phyloP scores from a whole-genome alignment of 2,113 vertebrate genomes.

The Dissostichus mawsoni region DNA sequence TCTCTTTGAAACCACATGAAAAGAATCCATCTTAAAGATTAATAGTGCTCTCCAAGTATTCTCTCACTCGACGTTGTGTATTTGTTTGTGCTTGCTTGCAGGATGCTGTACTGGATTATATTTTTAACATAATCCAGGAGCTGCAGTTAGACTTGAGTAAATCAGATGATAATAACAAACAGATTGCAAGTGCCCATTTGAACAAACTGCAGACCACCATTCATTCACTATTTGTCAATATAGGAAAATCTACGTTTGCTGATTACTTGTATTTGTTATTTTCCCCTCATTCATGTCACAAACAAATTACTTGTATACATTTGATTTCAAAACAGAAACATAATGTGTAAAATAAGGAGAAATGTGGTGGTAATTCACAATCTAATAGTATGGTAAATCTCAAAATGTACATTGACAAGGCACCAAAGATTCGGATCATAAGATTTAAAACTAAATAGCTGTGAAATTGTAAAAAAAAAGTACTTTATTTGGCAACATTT shows the following conservation, averaged over 20 bases:
- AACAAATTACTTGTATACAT: not conserved
- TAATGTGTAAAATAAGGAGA: not conserved
- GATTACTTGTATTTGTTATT: not conserved
- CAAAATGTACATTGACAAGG: not conserved
- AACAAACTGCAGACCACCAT: not conserved
- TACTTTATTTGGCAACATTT: too few species aligned
- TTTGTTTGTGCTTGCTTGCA: constrained; percentile 15
- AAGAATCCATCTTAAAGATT: constrained; percentile 16
- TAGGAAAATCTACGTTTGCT: not conserved
- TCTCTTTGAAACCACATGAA: constrained; percentile 53
- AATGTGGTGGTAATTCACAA: not conserved
- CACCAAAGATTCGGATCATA: not conserved
- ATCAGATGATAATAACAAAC: not conserved
- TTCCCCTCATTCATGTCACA: not conserved
- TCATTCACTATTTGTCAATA: too few species aligned
- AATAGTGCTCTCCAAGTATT: not conserved
- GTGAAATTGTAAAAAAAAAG: too few species aligned
- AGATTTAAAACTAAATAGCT: not conserved
- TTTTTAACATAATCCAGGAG: not conserved
- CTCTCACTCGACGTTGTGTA: not conserved
- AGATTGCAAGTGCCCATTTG: not conserved
- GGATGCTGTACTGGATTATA: constrained; percentile 1
- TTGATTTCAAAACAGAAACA: not conserved
- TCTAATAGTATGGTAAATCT: not conserved
- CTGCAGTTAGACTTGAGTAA: not conserved